Evolutionary conservation across 2,113 vertebrate genomes (phyloP).

Genomic region (Picathartes gymnocephalus): DNA sequence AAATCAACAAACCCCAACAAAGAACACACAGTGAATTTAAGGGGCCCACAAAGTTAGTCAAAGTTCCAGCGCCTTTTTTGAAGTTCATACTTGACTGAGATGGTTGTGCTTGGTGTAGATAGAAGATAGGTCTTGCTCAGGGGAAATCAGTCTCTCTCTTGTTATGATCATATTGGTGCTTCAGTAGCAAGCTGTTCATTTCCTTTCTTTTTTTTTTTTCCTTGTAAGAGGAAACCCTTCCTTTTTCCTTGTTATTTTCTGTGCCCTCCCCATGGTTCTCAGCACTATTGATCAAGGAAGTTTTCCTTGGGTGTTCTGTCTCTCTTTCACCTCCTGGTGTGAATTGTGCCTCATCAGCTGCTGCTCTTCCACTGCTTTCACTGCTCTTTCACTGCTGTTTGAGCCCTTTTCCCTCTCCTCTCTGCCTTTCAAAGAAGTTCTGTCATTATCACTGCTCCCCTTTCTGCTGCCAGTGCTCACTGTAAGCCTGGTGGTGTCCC

Average conservation of each 20-base stretch:
- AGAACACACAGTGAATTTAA: not conserved
- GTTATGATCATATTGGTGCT: not conserved
- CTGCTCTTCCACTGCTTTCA: not conserved
- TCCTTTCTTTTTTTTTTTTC: not conserved
- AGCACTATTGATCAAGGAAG: not conserved
- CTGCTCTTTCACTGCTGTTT: not conserved
- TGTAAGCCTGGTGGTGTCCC: not conserved
- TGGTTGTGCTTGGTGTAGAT: not conserved
- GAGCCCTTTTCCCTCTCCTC: not conserved
- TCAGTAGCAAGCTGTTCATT: not conserved
- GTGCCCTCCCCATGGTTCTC: not conserved
- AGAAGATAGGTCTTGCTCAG: not conserved
- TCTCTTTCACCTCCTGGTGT: not conserved
- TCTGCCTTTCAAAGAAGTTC: not conserved
- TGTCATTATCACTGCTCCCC: not conserved
- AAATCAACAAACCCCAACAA: not conserved
- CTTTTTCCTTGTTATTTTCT: not conserved
- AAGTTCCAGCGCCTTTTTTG: not conserved
- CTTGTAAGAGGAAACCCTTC: not conserved
- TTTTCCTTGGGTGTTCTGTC: not conserved
- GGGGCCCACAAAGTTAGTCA: not conserved
- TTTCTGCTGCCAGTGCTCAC: not conserved
- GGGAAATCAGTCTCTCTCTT: not conserved
- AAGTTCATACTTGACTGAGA: not conserved
- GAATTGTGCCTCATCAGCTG: not conserved